Conservation (phyloP, 2,797 vertebrate species). For the Neosilurus mollespiculum region DNA sequence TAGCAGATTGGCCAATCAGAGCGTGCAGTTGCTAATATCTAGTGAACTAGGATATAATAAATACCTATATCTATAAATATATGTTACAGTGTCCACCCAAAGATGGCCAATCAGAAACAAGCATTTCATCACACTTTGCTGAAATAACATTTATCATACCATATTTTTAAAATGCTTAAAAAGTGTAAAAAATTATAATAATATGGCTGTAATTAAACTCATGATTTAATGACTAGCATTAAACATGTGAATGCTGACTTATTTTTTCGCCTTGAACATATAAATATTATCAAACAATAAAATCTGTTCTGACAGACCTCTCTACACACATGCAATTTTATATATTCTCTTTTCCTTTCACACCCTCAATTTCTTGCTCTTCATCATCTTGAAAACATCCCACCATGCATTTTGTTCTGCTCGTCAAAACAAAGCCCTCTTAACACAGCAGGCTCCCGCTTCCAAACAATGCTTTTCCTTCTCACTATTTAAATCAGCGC, state of each 20-base stretch:
- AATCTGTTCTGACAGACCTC: background rate
- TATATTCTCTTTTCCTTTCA: background rate
- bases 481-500: conserved; percentile 8
- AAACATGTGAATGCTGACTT: background rate
- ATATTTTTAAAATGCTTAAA: background rate
- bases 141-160: background rate
- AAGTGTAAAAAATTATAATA: background rate
- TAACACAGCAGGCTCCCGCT: conserved; percentile 16
- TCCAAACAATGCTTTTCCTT: conserved; percentile 24
- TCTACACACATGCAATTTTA: conserved; percentile 1
- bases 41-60: no score
- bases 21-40: no score
- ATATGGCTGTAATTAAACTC: background rate
- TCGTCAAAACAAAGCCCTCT: conserved; percentile 35
- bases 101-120: background rate
- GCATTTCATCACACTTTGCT: background rate
- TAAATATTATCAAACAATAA: conserved; percentile 20
- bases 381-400: conserved; percentile 27
- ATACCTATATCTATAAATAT: no score
- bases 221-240: background rate
- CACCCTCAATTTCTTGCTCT: conserved; percentile 15
- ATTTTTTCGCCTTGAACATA: background rate
- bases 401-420: conserved; percentile 25
- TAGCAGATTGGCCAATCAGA: no score
- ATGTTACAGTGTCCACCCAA: no score